Evolutionary conservation across 64 coral and sea anemone species (phyloP), one percentile per base, ranked within the genome.

Genomic region (Pocillopora damicornis): DNA sequence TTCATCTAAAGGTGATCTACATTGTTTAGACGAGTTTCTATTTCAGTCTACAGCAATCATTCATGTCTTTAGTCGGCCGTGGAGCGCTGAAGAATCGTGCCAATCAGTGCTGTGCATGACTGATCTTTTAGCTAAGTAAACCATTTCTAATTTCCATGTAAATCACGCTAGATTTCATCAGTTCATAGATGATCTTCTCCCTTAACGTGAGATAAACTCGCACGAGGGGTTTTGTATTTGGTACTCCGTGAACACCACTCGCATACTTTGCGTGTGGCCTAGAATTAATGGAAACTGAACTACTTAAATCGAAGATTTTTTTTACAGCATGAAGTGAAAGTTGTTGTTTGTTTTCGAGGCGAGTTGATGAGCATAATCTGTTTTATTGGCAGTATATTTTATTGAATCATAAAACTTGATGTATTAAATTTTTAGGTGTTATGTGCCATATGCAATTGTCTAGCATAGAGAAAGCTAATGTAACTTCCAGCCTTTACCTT

Each of bases 1-100:
- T 96, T 64, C 75, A 96, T 96, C 58, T 85, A 23, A 85, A 65
- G 22, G 25, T 71, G 22, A 0, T 71, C 25, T 69, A 25, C 66
- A 11, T 11, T 71, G 67, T n/a, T 25, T 71, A 23, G n/a, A n/a
- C 25, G 67, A 30, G 20, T 51, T 71, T 71, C 18, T 10, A 71
- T 71, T 30, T 71, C 30, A 30, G 30, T 30, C 67, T 71, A 71
- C 67, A 25, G 67, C n/a, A 26, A 71, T 71, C 25, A 26, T 71
- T 11, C 2, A 4, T 71, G 18, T 9, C n/a, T 11, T 23, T 30
- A 71, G 67, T 71, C 67, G 9, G 12, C 25, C 22, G 11, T 71
- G n/a, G n/a, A 71, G 67, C 67, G 6, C 25, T 30, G 64, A 0
- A 71, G 7, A 71, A 71, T 69, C 66, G 11, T 11, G 4, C 2